Base-by-base conservation (phyloP, 2,113 vertebrate genomes). In the Apistogramma diplotaenia region DNA sequence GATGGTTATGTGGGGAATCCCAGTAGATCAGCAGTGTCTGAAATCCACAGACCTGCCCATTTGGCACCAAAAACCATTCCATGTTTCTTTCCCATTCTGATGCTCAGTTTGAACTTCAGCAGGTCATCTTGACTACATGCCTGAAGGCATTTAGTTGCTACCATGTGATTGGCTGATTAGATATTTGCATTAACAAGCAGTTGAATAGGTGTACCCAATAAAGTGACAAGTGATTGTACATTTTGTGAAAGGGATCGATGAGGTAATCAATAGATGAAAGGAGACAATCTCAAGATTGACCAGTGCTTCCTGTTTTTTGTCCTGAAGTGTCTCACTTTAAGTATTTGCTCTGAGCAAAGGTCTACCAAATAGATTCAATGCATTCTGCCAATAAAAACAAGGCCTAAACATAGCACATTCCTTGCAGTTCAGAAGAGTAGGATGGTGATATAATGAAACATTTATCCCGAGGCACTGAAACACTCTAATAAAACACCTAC, bases 401-500 rank as follows among this genome's bases (percentile, higher is more conserved):
- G 65, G 16, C 16, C 65, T 70, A 70, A 70, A 70, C 65, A 70
- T 70, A 62, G 46, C 43, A 29, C 61, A 79, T 51, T 2, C 65
- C 53, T 53, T 65, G 19, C 59, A 53, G 21, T 55, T 76, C 27
- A 75, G 54, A 76, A 25, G 57, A 76, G 35, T 4, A 19, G 9
- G n/a, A 31, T 29, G 58, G 61, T 59, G 46, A 54, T 59, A 37
- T 49, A 58, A 76, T 82, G 33, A 86, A 83, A 79, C 49, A 9
- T 78, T 76, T 78, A 67, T 57, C 79, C 59, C 5, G 35, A 70
- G 54, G 73, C 55, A 54, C 4, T 21, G 49, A 84, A 81, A 74
- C 61, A 5, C 86, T 81, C 60, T 25, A 37, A 76, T 89, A 62
- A 81, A 79, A 87, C 75, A 62, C 43, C 62, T 79, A 72, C 76